Evolutionary conservation across 2,888 invertebrate species (phyloP), one percentile per base, ranked within the genome.

Genomic region (Gasteruption jaculator): DNA sequence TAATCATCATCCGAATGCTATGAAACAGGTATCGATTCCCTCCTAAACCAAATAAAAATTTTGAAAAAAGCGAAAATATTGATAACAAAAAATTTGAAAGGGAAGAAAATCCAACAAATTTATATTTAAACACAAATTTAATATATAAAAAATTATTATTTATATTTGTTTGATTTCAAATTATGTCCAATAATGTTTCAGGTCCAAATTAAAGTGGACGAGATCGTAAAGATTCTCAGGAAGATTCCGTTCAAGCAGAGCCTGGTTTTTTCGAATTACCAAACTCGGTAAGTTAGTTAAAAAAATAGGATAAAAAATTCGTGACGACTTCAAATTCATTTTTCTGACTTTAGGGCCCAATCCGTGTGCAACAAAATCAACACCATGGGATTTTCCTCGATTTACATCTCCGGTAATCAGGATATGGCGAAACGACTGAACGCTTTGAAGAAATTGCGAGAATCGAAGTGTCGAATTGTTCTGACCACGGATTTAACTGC

Each of bases 401-500:
- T 80, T 31, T 83, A 81, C 58, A 82, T 96, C 25, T 81, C 86
- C 36, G 89, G 90, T 1, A 80, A 82, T 43, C 86, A 90, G 71
- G 79, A 82, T 10, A 96, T 97, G 75, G 72, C 71, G 11, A 80
- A 86, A 36, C 78, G 97, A 31, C 73, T 90, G 36, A 77, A 80
- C 57, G 85, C 86, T 6, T 80, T 96, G 46, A 78, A 81, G 53
- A 81, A 81, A 52, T 78, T 96, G 41, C 87, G 89, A 58, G 77
- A 82, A 29, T 89, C 86, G 60, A 80, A 85, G 63, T 89, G 87
- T 59, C 80, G 91, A 52, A 85, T 95, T 56, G 74, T 99, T 45
- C 76, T 97, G 34, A 84, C 94, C 2, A 97, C 96, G 1, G 96
- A 91, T 73, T 74, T 92, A 52, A 85, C 91, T 50, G 86, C 96